Conservation (phyloP, 2,888 invertebrate genomes). For the Drosophila tripunctata region DNA sequence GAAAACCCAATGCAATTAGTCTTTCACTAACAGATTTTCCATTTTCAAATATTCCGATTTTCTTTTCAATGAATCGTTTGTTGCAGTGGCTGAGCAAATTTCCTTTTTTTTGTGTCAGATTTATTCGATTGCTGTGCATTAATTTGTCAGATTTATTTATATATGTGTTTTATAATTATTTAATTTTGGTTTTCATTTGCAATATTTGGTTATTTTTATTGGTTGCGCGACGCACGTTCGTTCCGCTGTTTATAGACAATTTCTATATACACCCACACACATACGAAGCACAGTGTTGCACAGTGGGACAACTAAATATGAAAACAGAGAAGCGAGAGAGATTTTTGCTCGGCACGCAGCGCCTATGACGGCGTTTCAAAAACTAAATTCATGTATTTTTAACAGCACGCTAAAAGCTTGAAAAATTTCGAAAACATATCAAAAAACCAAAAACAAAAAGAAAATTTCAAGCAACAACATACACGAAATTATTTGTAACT, state of each 20-base stretch:
- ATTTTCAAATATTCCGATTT: neutral
- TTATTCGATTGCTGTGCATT: conserved; percentile 40
- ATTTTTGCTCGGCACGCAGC: conserved; percentile 61
- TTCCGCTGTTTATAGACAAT: conserved; percentile 36
- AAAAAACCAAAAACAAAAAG: conserved; percentile 11
- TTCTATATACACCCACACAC: conserved; percentile 49
- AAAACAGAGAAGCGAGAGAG: conserved; percentile 26
- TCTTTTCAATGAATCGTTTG: neutral
- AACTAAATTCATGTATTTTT: conserved; percentile 78
- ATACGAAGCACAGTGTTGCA: conserved; percentile 20
- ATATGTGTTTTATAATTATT: conserved; percentile 8
- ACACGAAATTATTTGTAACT: conserved; percentile 13
- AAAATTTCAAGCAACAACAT: too few relatives aligned
- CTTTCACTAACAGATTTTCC: neutral
- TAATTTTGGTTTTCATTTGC: conserved; percentile 11
- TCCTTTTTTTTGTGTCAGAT: neutral
- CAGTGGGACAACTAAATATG: conserved; percentile 38
- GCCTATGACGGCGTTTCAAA: conserved; percentile 77
- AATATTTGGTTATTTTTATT: conserved; percentile 27
- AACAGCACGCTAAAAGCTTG: conserved; percentile 64
- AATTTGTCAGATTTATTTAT: conserved; percentile 41
- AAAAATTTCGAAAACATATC: conserved; percentile 55
- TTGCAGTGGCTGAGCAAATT: conserved; percentile 28
- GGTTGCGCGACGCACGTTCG: conserved; percentile 42
- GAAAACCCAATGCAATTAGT: conserved; percentile 13